phyloP scores from a whole-genome alignment of 1,140 invertebrate genomes.

The Drosophila miranda region DNA sequence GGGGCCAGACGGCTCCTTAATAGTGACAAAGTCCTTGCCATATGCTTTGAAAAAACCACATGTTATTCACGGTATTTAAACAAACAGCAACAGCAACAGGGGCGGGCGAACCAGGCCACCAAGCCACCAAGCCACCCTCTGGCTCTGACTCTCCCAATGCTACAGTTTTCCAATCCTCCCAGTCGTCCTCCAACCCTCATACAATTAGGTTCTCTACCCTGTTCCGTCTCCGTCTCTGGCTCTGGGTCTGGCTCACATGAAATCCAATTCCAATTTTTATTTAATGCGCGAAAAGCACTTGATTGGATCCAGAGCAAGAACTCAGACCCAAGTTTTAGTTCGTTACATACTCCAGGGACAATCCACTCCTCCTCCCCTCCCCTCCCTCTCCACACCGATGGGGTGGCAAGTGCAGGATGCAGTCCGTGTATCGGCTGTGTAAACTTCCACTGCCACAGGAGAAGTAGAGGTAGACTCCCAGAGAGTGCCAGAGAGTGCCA shows the following conservation, averaged over 20 bases:
- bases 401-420: slow-evolving; percentile 42
- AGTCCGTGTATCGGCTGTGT: neutral
- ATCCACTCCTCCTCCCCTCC: neutral
- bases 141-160: no score
- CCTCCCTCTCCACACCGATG: slow-evolving; percentile 1
- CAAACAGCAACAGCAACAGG: slow-evolving; percentile 79
- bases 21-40: slow-evolving; percentile 81
- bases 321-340: slow-evolving; percentile 28
- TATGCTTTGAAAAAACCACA: slow-evolving; percentile 82
- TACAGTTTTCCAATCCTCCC: slow-evolving; percentile 13
- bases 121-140: neutral
- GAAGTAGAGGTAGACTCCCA: slow-evolving; percentile 13
- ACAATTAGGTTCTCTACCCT: slow-evolving; percentile 63
- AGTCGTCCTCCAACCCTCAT: slow-evolving; percentile 43
- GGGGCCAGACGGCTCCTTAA: slow-evolving; percentile 51
- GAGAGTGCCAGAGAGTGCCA: slow-evolving; percentile 21
- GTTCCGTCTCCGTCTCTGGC: neutral
- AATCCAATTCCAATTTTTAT: slow-evolving; percentile 79
- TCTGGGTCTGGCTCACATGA: slow-evolving; percentile 20
- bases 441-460: slow-evolving; percentile 13
- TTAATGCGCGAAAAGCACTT: slow-evolving; percentile 81
- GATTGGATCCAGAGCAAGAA: slow-evolving; percentile 50
- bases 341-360: slow-evolving; percentile 55
- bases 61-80: slow-evolving; percentile 82
- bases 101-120: slow-evolving; percentile 11